A percentile compares a stretch with the other conserved stretches of the same genome.
These are phyloP conservation scores for Pseudomugil gertrudae DNA, from an alignment of 2,797 vertebrate genomes.

Conservation along the genomic window DNA sequence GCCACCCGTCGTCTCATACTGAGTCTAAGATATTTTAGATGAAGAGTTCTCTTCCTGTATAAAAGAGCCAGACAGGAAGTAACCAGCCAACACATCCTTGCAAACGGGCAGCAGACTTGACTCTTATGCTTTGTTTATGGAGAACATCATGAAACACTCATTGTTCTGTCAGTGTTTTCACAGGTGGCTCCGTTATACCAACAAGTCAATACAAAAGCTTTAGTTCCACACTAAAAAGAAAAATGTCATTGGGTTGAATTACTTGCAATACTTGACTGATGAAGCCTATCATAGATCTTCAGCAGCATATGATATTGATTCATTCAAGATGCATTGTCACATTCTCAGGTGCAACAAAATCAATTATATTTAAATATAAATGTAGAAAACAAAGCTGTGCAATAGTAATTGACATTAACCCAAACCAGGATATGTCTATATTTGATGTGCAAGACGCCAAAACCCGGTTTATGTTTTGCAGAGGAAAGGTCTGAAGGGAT, in stretches of 20 bases:
- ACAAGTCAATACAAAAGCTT: background rate
- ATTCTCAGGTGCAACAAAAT: background rate
- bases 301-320: background rate
- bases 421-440: no score
- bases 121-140: background rate
- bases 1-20: slow-evolving; percentile 5
- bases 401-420: background rate
- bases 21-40: slow-evolving; percentile 8
- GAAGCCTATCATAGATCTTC: no score
- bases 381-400: background rate
- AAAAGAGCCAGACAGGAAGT: slow-evolving; percentile 6
- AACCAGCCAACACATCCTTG: slow-evolving; percentile 1
- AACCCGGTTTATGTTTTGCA: no score
- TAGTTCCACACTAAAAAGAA: background rate
- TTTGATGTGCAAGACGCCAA: no score
- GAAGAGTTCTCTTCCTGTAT: slow-evolving; percentile 13
- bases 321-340: background rate
- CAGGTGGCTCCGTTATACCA: background rate
- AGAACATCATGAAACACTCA: background rate
- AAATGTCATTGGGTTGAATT: background rate
- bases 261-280: no score
- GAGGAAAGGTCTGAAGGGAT: no score
- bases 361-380: background rate
- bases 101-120: background rate
- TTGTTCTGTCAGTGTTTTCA: background rate